These are phyloP conservation scores for Halocaridina rubra DNA, from an alignment of 2,888 invertebrate genomes.

Conservation along the genomic window DNA sequence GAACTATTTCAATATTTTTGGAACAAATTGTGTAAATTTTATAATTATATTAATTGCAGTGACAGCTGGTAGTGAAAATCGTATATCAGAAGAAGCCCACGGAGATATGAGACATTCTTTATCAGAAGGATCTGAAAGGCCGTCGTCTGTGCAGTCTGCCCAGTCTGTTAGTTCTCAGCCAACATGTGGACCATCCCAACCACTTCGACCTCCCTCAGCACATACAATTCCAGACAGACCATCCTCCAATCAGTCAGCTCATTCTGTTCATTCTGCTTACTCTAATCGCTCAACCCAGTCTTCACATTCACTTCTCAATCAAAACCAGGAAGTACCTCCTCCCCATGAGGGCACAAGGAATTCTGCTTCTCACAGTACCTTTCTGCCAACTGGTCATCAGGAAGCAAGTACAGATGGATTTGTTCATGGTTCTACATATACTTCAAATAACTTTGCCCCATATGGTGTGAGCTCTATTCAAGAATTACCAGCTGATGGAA, in stretches of 20 bases:
- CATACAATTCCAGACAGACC: conserved; percentile 31
- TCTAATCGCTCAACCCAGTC: not conserved
- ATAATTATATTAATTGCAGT: not conserved
- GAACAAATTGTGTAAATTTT: too few species aligned
- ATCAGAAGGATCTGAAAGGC: not conserved
- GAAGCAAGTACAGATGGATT: not conserved
- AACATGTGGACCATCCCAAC: not conserved
- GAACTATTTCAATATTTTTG: too few species aligned
- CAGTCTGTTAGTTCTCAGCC: conserved; percentile 16
- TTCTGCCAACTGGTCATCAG: not conserved
- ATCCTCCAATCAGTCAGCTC: conserved; percentile 51
- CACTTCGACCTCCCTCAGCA: conserved; percentile 10
- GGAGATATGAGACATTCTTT: not conserved
- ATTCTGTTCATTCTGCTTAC: conserved; percentile 17
- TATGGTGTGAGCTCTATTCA: too few species aligned
- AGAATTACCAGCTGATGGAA: not conserved
- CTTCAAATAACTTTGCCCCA: not conserved
- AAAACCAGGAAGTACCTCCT: conserved; percentile 40
- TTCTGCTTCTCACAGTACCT: not conserved
- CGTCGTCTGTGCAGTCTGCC: not conserved
- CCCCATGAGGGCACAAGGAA: not conserved
- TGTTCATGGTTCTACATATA: not conserved
- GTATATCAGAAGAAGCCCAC: not conserved
- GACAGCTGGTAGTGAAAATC: not conserved
- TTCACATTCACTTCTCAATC: not conserved